Evolutionary conservation across 1,140 invertebrate species (phyloP), one percentile per base, ranked within the genome.

Genomic region (Geopemphigus sp.): DNA sequence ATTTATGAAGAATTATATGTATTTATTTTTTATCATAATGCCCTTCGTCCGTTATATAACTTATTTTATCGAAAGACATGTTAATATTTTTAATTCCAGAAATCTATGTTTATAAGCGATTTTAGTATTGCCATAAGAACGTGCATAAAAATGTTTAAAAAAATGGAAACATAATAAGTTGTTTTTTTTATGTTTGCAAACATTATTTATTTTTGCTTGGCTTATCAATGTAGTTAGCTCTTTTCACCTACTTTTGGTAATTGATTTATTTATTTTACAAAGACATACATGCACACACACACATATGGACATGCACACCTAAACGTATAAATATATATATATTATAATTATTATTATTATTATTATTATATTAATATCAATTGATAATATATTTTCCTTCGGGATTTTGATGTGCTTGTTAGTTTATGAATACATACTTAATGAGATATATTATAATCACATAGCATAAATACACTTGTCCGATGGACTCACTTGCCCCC

Each of bases 201-300:
- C 26, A 68, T 50, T 5, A 68, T 68, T 26, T 68, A 50, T 68
- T 50, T 47, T 68, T 68, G 66, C 66, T 68, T 68, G n/a, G 66
- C 66, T 68, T 68, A 68, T 22, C 64, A 68, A 15, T 47, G 39
- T n/a, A 14, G 64, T 68, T 47, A 47, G 32, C 39, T 45, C 6
- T 68, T 68, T 68, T 68, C 39, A 68, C 64, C 26, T 66, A 39
- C n/a, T 22, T 39, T 22, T 5, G n/a, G n/a, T n/a, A n/a, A n/a
- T n/a, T n/a, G n/a, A n/a, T n/a, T n/a, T n/a, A n/a, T n/a, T n/a
- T n/a, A n/a, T n/a, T n/a, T n/a, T n/a, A n/a, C n/a, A n/a, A n/a
- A n/a, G n/a, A n/a, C n/a, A n/a, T n/a, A n/a, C n/a, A n/a, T n/a
- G n/a, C n/a, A n/a, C n/a, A n/a, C n/a, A n/a, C n/a, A n/a, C n/a